Evolutionary conservation across 2,888 invertebrate species (phyloP).

Genomic region (Amphipyra berbera): DNA sequence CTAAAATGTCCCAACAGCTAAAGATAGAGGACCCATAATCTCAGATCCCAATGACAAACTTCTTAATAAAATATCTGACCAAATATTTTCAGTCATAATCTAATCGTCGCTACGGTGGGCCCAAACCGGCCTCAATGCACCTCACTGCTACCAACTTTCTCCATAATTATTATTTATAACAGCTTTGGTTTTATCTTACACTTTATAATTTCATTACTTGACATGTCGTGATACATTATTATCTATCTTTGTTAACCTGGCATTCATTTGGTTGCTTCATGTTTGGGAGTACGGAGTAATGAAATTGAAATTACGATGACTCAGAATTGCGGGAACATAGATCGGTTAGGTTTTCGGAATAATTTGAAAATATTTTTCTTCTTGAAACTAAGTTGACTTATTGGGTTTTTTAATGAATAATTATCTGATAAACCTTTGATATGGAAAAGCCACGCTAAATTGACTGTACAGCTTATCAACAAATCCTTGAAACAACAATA

Average conservation of each 20-base stretch:
- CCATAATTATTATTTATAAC: slow-evolving; percentile 87
- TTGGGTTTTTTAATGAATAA: background rate
- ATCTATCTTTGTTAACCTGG: slow-evolving; percentile 52
- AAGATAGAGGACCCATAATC: slow-evolving; percentile 48
- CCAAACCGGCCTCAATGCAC: slow-evolving; percentile 58
- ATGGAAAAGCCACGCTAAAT: background rate
- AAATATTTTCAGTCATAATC: slow-evolving; percentile 77
- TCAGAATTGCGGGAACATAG: slow-evolving; percentile 34
- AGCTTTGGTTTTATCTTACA: slow-evolving; percentile 72
- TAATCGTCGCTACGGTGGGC: slow-evolving; percentile 66
- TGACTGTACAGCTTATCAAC: background rate
- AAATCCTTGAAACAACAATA: background rate
- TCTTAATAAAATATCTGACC: slow-evolving; percentile 69
- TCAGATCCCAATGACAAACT: slow-evolving; percentile 62
- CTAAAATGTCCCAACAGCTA: slow-evolving; percentile 49
- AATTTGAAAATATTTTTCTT: slow-evolving; percentile 21
- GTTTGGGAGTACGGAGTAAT: slow-evolving; percentile 14
- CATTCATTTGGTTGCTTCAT: slow-evolving; percentile 39
- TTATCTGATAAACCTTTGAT: slow-evolving; percentile 7
- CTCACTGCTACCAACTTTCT: slow-evolving; percentile 81
- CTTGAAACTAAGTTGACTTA: slow-evolving; percentile 5
- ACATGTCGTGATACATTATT: slow-evolving; percentile 63
- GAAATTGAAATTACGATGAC: slow-evolving; percentile 26
- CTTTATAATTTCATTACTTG: slow-evolving; percentile 71
- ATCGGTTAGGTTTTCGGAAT: slow-evolving; percentile 15